Base-by-base conservation (phyloP, 2,797 vertebrate genomes). In the Neosilurus mollespiculum region DNA sequence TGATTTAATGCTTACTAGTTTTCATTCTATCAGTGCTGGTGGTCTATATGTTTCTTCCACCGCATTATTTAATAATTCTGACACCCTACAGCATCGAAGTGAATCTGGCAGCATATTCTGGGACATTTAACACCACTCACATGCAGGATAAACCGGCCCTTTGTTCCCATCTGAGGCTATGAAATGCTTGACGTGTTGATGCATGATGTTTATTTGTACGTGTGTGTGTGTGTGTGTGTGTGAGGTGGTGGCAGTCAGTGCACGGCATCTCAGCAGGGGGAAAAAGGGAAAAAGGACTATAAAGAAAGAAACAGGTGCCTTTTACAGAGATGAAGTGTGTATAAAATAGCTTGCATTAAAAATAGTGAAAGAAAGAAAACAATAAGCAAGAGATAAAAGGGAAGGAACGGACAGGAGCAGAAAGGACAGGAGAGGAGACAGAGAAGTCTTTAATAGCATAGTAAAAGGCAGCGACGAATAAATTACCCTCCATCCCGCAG, bases 361-460 rank as follows among this genome's bases (percentile, higher is more conserved):
- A 84, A 84, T 22, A 18, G 4, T 58, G 51, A 24, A 49, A 2
- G 18, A n/a, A 62, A 24, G 85, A 80, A 87, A 89, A 81, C 88
- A 87, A 86, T 87, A 87, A 86, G 83, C 43, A 22, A 64, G n/a
- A 69, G 37, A 66, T 4, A 58, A 64, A 67, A 37, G n/a, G 88
- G 85, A 89, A 71, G 34, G 30, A 53, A 81, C 1, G n/a, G 34
- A 85, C 26, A 20, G 81, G 81, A 77, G 75, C 51, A 69, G 59
- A 59, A 64, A 82, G 76, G 58, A 83, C 56, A 80, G 34, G 26
- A 54, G 69, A 75, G 80, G 82, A 88, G 89, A 91, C 83, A 92
- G 89, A 91, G 89, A 84, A 79, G 86, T 89, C 81, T 90, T 91
- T 92, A 91, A 92, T 91, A 91, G 91, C 85, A 89, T 87, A 92